These are phyloP conservation scores for Ostrea edulis DNA, from an alignment of 1,140 invertebrate genomes.

Conservation along the genomic window DNA sequence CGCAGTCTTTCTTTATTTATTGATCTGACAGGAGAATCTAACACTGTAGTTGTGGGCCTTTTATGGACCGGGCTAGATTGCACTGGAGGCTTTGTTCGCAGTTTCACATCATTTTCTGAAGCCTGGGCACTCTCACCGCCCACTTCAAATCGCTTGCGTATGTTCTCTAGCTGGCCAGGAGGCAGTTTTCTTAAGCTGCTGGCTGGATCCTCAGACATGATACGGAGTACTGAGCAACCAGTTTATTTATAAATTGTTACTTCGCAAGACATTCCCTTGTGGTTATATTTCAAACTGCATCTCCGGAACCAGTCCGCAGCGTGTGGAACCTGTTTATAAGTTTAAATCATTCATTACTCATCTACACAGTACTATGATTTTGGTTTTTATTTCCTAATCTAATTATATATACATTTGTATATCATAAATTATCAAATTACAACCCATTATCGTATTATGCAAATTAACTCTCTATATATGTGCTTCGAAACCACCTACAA, in stretches of 20 bases:
- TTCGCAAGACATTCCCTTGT: background rate
- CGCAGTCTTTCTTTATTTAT: conserved; percentile 38
- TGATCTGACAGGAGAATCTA: background rate
- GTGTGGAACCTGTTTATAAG: background rate
- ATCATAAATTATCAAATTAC: too few species aligned
- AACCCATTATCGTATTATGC: too few species aligned
- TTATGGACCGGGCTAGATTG: conserved; percentile 9
- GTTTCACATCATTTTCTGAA: conserved; percentile 33
- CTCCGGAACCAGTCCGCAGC: background rate
- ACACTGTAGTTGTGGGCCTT: background rate
- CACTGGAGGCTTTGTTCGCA: background rate
- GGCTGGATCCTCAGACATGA: conserved; percentile 31
- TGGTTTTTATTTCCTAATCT: too few species aligned
- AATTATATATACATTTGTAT: too few species aligned
- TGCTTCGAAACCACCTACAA: too few species aligned
- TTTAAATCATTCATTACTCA: too few species aligned
- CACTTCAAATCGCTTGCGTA: conserved; percentile 57
- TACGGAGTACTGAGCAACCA: background rate
- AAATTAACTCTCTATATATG: too few species aligned
- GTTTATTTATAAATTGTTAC: background rate
- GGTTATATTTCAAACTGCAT: background rate
- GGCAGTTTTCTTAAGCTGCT: conserved; percentile 61
- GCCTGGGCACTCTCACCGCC: background rate
- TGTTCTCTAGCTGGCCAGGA: conserved; percentile 57
- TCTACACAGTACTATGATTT: too few species aligned